phyloP scores from a whole-genome alignment of 53 echinoderm and acorn worm genomes.

The Hippasteria phrygiana region DNA sequence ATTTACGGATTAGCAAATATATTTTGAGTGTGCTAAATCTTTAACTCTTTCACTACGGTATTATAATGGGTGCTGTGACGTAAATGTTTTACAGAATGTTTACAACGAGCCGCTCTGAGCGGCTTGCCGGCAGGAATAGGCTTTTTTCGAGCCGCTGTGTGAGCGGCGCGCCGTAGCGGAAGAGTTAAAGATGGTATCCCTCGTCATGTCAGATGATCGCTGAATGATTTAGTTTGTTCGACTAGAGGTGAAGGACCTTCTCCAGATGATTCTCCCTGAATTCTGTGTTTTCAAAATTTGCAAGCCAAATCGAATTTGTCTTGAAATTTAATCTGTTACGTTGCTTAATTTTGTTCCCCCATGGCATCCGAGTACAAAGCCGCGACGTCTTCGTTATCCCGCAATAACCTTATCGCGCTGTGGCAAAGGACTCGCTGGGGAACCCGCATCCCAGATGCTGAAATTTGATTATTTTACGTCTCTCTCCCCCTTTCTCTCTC shows the following conservation, averaged over 20 bases:
- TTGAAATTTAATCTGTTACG: conserved; percentile 2
- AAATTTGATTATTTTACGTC: background rate
- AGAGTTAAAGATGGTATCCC: no score
- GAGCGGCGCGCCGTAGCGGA: no score
- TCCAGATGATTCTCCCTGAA: background rate
- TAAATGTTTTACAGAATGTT: no score
- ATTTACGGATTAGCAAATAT: no score
- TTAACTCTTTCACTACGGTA: no score
- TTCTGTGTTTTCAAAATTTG: background rate
- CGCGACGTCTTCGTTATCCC: background rate
- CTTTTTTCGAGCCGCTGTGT: no score
- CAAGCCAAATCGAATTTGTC: conserved; percentile 28
- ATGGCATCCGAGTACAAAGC: background rate
- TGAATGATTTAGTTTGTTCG: no score
- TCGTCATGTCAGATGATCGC: no score
- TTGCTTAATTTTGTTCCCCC: background rate
- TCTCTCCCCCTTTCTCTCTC: background rate
- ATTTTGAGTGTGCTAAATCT: no score
- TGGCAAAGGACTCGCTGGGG: background rate
- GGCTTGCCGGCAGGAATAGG: no score
- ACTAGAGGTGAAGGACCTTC: background rate
- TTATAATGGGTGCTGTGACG: no score
- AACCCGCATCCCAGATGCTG: background rate
- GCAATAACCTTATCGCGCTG: background rate
- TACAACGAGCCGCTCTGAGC: no score